phyloP scores from a whole-genome alignment of 2,888 invertebrate species.

The Belgica antarctica region DNA sequence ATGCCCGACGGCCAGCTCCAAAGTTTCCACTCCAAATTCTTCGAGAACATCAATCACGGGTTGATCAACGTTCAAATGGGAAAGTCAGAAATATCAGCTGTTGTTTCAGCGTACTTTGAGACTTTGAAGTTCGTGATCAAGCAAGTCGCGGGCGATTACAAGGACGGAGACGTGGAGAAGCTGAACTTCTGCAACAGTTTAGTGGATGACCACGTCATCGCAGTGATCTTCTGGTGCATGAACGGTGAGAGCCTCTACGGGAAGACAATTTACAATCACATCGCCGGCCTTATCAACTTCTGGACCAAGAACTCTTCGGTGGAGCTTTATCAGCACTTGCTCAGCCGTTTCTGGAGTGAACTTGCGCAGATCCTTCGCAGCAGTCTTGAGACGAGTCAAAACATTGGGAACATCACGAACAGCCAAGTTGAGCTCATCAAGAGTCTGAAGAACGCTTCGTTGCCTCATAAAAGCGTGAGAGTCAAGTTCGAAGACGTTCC shows the following conservation, averaged over 20 bases:
- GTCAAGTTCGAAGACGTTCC: conserved; percentile 52
- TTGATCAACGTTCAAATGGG: conserved; percentile 61
- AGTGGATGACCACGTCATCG: conserved; percentile 49
- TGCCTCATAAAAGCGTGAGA: conserved; percentile 53
- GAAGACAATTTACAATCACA: conserved; percentile 57
- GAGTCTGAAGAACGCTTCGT: conserved; percentile 49
- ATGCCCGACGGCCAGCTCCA: conserved; percentile 46
- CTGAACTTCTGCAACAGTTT: conserved; percentile 46
- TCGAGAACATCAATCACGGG: conserved; percentile 68
- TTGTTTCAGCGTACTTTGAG: conserved; percentile 69
- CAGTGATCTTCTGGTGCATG: conserved; percentile 57
- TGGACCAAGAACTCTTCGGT: conserved; percentile 58
- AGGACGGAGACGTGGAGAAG: conserved; percentile 32
- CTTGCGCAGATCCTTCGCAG: conserved; percentile 49
- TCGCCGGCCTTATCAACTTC: conserved; percentile 58
- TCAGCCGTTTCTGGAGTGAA: conserved; percentile 50
- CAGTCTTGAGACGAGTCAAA: conserved; percentile 46
- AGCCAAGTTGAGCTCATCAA: conserved; percentile 57
- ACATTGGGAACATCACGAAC: conserved; percentile 48
- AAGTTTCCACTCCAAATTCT: conserved; percentile 65
- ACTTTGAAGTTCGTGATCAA: conserved; percentile 67
- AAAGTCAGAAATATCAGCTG: conserved; percentile 64
- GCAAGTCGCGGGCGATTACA: conserved; percentile 54
- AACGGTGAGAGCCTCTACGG: conserved; percentile 52
- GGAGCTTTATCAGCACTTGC: conserved; percentile 48